Base-by-base conservation (phyloP, 2,888 invertebrate species). In the Cryptops parisi region DNA sequence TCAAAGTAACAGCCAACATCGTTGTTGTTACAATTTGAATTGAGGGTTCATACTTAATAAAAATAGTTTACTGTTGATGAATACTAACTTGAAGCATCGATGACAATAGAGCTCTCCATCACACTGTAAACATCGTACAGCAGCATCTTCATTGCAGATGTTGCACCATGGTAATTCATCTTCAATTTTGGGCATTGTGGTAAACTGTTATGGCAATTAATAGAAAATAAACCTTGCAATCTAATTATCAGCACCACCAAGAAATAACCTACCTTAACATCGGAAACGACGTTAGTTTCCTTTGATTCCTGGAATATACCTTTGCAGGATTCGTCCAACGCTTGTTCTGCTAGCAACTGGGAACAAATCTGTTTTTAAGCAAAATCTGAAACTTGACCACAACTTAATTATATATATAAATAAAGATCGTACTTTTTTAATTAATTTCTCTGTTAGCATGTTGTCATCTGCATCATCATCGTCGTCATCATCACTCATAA, bases 91-190 rank as follows among this genome's bases (percentile, higher is more conserved):
- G 63, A 79, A 88, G 66, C 91, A 91, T 53, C 71, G 67, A 15
- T 73, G 71, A 67, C 91, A 91, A 67, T 84, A 91, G 6, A 89
- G 71, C 67, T 90, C 89, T 39, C 76, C 78, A 57, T 76, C 77
- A 68, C 90, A 91, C 55, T 82, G 85, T 44, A 76, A 68, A 65
- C 90, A 91, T 48, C 81, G 72, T 58, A 80, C 70, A 6, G 70
- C 74, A 1, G 87, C 84, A 70, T 84, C 81, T 64, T 82, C 81
- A 67, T 87, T 86, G 66, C 90, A 91, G 59, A 89, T 81, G 59
- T 82, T 81, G 70, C 90, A 91, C 75, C 84, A 84, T 2, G 84
- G 84, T 45, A 86, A 70, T 63, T 84, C 82, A 21, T 63, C 22
- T n/a, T n/a, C n/a, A n/a, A n/a, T n/a, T n/a, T n/a, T n/a, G n/a